phyloP scores from a whole-genome alignment of 2,113 vertebrate genomes.

The Rhea pennata region DNA sequence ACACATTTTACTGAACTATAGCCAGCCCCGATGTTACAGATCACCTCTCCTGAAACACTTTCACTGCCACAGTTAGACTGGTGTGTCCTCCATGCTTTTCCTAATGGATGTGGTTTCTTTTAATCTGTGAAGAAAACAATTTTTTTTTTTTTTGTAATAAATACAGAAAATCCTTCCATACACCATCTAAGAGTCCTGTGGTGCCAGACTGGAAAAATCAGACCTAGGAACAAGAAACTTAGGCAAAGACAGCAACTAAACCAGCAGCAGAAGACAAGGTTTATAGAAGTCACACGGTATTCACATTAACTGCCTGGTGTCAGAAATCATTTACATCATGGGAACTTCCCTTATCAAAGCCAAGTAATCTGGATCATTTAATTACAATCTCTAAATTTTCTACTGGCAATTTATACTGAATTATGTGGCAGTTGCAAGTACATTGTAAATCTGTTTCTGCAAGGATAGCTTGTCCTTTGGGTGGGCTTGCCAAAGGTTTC shows the following conservation, averaged over 20 bases:
- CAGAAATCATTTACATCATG: neutral
- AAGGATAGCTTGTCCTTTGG: neutral
- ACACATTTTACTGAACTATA: neutral
- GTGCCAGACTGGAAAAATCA: neutral
- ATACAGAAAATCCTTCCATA: neutral
- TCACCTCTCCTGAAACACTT: neutral
- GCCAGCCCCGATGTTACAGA: neutral
- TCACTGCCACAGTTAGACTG: neutral
- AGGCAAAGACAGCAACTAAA: neutral
- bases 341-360: neutral
- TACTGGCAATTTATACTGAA: neutral
- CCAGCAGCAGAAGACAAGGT: neutral
- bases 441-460: neutral
- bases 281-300: neutral
- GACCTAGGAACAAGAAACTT: neutral
- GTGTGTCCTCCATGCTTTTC: neutral
- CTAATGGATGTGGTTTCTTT: neutral
- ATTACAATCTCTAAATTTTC: neutral
- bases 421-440: neutral
- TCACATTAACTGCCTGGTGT: neutral
- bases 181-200: neutral
- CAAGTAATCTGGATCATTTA: neutral
- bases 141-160: rapidly evolving
- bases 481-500: neutral
- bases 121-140: neutral